These are phyloP conservation scores for Synodontis membranacea DNA, from an alignment of 2,113 vertebrate species.

Conservation along the genomic window DNA sequence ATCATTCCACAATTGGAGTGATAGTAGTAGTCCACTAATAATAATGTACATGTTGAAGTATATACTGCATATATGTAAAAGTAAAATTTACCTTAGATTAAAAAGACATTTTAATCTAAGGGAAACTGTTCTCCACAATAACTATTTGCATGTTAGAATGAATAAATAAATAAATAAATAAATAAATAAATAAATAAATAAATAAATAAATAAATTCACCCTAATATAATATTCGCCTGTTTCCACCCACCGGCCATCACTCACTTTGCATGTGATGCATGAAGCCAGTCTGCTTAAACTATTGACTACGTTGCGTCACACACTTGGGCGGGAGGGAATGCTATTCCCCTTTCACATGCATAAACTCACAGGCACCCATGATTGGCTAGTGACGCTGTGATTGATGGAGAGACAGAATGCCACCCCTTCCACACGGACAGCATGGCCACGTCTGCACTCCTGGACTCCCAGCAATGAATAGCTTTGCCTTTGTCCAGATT, in stretches of 20 bases:
- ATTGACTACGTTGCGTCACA: background rate
- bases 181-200: too few relatives aligned
- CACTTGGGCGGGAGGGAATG: background rate
- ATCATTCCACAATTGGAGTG: background rate
- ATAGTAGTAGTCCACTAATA: background rate
- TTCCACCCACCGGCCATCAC: background rate
- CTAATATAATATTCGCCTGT: background rate
- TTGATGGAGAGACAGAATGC: background rate
- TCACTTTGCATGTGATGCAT: background rate
- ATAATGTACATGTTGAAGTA: background rate
- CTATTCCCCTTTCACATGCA: background rate
- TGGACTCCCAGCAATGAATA: too few relatives aligned
- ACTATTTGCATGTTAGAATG: too few relatives aligned
- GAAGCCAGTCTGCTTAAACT: background rate
- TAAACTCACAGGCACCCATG: background rate
- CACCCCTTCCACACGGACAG: background rate
- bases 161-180: too few relatives aligned
- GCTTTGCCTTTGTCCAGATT: background rate
- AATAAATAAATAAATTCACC: background rate
- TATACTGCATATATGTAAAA: background rate
- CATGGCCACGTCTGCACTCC: background rate
- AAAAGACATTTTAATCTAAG: too few relatives aligned
- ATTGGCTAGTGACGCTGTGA: background rate
- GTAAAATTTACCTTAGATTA: too few relatives aligned
- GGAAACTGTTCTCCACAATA: too few relatives aligned